Conservation (phyloP, 2,888 invertebrate species). For the Corythucha ciliata region DNA sequence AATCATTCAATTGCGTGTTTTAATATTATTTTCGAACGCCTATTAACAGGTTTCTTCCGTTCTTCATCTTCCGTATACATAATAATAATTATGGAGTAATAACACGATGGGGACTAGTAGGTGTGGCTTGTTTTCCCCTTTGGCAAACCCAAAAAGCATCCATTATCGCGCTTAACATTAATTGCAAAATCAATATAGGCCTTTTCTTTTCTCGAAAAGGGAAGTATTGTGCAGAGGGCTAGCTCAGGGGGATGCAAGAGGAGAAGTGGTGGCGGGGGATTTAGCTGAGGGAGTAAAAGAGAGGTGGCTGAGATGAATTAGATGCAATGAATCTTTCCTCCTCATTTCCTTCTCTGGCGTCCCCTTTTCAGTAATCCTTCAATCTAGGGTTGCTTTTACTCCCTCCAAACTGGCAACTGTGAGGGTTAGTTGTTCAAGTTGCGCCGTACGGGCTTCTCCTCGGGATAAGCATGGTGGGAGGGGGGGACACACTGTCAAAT, state of each 20-base stretch:
- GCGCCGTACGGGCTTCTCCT: too few relatives aligned
- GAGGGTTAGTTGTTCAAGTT: too few relatives aligned
- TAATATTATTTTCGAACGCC: too few relatives aligned
- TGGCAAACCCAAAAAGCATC: slow-evolving; percentile 23
- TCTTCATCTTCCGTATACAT: too few relatives aligned
- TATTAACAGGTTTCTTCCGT: too few relatives aligned
- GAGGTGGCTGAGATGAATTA: slow-evolving; percentile 31
- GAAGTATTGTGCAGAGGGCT: slow-evolving; percentile 29
- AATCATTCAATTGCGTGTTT: too few relatives aligned
- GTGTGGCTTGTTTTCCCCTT: slow-evolving; percentile 21
- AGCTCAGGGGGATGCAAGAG: slow-evolving; percentile 24
- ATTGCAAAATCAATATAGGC: slow-evolving; percentile 39
- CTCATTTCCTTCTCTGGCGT: slow-evolving; percentile 28
- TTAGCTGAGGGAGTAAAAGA: not conserved
- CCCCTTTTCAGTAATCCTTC: slow-evolving; percentile 20
- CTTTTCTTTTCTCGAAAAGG: slow-evolving; percentile 32
- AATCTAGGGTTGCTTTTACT: too few relatives aligned
- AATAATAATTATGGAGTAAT: too few relatives aligned
- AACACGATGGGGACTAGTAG: too few relatives aligned
- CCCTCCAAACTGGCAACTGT: too few relatives aligned
- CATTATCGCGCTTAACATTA: slow-evolving; percentile 39
- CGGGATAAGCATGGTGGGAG: too few relatives aligned
- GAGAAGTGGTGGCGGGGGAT: slow-evolving; percentile 2
- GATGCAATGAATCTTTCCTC: slow-evolving; percentile 33
- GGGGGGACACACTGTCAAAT: too few relatives aligned